Conservation (phyloP, 2,113 vertebrate genomes). For the Gnathonemus longibarbis region DNA sequence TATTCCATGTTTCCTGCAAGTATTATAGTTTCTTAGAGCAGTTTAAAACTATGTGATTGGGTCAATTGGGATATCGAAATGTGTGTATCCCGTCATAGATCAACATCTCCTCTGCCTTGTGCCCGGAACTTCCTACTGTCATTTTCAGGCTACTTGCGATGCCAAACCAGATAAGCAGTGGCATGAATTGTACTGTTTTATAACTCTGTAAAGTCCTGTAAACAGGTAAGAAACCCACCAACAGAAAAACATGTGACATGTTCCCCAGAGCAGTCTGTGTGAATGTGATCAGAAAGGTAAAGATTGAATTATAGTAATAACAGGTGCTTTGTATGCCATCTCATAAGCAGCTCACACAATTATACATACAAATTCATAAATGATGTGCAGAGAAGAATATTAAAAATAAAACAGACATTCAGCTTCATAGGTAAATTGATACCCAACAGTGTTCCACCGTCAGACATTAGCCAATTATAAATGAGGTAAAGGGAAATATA, state of each 20-base stretch:
- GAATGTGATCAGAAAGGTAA: background rate
- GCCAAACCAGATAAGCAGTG: background rate
- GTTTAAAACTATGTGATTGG: background rate
- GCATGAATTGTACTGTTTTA: background rate
- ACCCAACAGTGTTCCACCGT: background rate
- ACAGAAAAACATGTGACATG: background rate
- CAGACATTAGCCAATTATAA: background rate
- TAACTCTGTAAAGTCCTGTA: background rate
- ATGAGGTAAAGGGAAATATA: background rate
- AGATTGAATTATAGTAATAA: background rate
- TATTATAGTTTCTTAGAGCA: background rate
- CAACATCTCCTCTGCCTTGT: background rate
- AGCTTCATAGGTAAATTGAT: background rate
- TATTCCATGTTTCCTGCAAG: background rate
- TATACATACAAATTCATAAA: constrained; percentile 1
- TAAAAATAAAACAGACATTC: background rate
- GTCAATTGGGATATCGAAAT: background rate
- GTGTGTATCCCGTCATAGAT: background rate
- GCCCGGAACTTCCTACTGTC: background rate
- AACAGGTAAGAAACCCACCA: background rate
- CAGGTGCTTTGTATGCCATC: background rate
- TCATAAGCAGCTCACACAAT: background rate
- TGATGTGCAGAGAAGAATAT: background rate
- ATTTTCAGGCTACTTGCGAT: background rate
- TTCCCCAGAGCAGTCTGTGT: background rate